phyloP scores from a whole-genome alignment of 35 echinoderm and acorn worm species.

The Amphiura filiformis region DNA sequence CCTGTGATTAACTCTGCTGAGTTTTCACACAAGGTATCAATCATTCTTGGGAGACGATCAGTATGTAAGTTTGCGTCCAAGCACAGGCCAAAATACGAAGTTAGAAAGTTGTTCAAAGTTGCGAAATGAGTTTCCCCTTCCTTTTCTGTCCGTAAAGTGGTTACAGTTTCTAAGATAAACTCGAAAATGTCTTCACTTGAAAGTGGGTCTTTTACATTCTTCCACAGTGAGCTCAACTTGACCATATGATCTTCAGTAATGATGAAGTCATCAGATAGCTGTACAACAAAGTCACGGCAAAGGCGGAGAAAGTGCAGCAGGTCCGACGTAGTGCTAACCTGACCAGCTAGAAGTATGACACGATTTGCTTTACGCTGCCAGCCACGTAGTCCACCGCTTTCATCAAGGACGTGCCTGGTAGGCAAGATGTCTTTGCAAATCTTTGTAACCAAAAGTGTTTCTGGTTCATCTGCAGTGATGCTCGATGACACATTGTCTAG shows the following conservation, averaged over 20 bases:
- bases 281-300: conserved; percentile 29
- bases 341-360: conserved; percentile 14
- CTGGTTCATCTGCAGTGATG: not conserved
- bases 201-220: not conserved
- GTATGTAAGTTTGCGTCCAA: conserved; percentile 7
- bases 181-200: not conserved
- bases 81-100: conserved; percentile 27
- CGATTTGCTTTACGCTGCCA: conserved; percentile 9
- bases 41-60: not conserved
- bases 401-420: not conserved
- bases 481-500: not conserved
- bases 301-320: conserved; percentile 23
- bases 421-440: conserved; percentile 25
- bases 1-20: not conserved
- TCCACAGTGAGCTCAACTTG: not conserved
- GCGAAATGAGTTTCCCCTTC: not conserved
- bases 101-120: not conserved
- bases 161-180: conserved; percentile 2
- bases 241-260: not conserved
- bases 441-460: conserved; percentile 4
- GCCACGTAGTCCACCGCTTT: not conserved
- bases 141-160: not conserved
- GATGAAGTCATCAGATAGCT: not conserved
- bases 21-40: not conserved
- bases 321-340: not conserved